These are phyloP conservation scores for Anagrus nilaparvatae DNA, from an alignment of 1,140 invertebrate genomes.

Conservation along the genomic window DNA sequence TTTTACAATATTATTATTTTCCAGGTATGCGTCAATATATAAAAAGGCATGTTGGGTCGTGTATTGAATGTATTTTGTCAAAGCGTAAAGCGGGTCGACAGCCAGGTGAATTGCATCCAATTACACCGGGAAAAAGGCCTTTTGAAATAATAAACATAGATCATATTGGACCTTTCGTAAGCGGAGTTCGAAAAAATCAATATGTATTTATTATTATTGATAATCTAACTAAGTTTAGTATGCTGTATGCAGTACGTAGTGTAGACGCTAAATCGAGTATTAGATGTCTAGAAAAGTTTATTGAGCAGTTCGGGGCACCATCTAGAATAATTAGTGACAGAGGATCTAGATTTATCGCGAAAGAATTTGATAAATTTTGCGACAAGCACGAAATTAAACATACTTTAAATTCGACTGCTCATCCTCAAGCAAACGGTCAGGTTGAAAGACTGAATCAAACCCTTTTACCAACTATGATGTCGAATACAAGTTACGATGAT, in stretches of 20 bases:
- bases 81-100: constrained; percentile 14
- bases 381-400: constrained; percentile 21
- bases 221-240: constrained; percentile 14
- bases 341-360: constrained; percentile 11
- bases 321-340: constrained; percentile 15
- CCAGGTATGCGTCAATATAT: constrained; percentile 9
- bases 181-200: constrained; percentile 5
- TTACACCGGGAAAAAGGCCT: constrained; percentile 9
- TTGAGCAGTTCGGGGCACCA: constrained; percentile 14
- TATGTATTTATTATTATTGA: constrained; percentile 13
- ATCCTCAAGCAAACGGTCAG: constrained; percentile 19
- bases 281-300: constrained; percentile 6
- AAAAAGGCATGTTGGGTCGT: constrained; percentile 8
- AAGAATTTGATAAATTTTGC: constrained; percentile 18
- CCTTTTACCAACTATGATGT: neutral
- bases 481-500: neutral
- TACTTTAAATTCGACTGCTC: constrained; percentile 18
- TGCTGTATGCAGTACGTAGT: constrained; percentile 2
- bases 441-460: constrained; percentile 1
- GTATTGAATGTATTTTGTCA: constrained; percentile 14
- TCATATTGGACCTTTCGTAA: constrained; percentile 15
- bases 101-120: constrained; percentile 14
- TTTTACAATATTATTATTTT: constrained; percentile 14
- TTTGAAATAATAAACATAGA: constrained; percentile 10
- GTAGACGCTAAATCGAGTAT: neutral